Evolutionary conservation across 2,888 invertebrate species (phyloP).

Genomic region (Netelia virgata): DNA sequence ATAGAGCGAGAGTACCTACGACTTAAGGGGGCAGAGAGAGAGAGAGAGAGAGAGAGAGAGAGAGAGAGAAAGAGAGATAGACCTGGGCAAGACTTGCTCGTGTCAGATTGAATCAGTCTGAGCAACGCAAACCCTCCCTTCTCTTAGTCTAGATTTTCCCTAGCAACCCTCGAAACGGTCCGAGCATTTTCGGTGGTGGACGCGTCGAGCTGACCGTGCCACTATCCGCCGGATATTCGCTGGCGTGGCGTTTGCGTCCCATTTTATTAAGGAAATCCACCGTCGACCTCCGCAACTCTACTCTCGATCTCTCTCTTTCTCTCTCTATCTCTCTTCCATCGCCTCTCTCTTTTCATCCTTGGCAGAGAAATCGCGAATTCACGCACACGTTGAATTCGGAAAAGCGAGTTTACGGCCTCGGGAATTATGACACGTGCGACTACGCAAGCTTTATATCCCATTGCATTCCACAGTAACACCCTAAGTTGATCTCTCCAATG

Average conservation of each 20-base stretch:
- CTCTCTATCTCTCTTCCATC: slow-evolving; percentile 28
- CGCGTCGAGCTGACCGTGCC: slow-evolving; percentile 80
- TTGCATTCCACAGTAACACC: background rate
- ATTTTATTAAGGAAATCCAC: slow-evolving; percentile 84
- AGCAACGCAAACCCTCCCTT: slow-evolving; percentile 77
- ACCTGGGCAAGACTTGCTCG: slow-evolving; percentile 60
- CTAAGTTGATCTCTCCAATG: background rate
- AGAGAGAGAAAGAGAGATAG: slow-evolving; percentile 44
- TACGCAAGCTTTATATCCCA: slow-evolving; percentile 43
- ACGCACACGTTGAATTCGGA: slow-evolving; percentile 6
- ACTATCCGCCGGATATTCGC: slow-evolving; percentile 84
- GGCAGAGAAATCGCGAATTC: slow-evolving; percentile 28
- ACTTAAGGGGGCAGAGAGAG: slow-evolving; percentile 30
- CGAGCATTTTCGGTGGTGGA: slow-evolving; percentile 79
- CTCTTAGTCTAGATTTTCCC: slow-evolving; percentile 76
- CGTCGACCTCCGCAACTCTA: slow-evolving; percentile 70
- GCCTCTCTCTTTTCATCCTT: slow-evolving; percentile 22
- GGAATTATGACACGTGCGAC: slow-evolving; percentile 73
- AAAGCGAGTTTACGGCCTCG: slow-evolving; percentile 23
- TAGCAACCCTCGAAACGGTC: slow-evolving; percentile 73
- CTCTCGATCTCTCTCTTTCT: slow-evolving; percentile 39
- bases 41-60: too few species aligned
- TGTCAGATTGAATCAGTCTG: slow-evolving; percentile 83
- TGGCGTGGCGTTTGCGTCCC: slow-evolving; percentile 83
- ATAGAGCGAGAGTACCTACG: background rate